Evolutionary conservation across 2,113 vertebrate genomes (phyloP).

Genomic region (Hippocampus comes): DNA sequence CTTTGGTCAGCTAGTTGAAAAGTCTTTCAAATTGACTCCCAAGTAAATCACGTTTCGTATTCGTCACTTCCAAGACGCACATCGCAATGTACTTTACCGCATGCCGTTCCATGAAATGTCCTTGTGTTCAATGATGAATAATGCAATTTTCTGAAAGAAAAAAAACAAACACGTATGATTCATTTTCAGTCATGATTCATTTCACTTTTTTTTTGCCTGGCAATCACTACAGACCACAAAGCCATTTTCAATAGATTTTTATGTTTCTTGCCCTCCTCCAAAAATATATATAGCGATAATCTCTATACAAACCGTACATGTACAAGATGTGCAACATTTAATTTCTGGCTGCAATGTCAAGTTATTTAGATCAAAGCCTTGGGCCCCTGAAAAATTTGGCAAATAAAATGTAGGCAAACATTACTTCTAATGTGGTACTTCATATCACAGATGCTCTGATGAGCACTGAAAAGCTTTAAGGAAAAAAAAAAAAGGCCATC

Average conservation of each 20-base stretch:
- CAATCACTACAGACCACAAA: not conserved
- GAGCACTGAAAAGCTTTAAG: too few relatives aligned
- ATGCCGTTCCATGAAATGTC: constrained; percentile 62
- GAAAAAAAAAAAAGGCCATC: too few relatives aligned
- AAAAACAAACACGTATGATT: too few relatives aligned
- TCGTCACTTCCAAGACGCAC: constrained; percentile 40
- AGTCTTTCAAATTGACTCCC: constrained; percentile 15
- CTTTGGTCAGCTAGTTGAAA: constrained; percentile 9
- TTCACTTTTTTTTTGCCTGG: not conserved
- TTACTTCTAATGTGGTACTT: not conserved
- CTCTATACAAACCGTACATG: not conserved
- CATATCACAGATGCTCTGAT: too few relatives aligned
- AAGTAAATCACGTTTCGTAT: constrained; percentile 19
- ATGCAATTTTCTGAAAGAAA: constrained; percentile 44
- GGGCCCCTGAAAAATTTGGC: not conserved
- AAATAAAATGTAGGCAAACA: not conserved
- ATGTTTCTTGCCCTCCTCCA: not conserved
- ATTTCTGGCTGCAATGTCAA: not conserved
- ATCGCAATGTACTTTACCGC: constrained; percentile 54
- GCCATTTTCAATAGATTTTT: not conserved
- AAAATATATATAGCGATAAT: not conserved
- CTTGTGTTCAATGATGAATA: constrained; percentile 54
- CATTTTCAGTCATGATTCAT: too few relatives aligned
- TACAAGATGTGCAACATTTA: not conserved
- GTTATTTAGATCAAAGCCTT: not conserved